Evolutionary conservation across 64 coral and sea anemone genomes (phyloP), one percentile per base, ranked within the genome.

Genomic region (Pachyseris speciosa): DNA sequence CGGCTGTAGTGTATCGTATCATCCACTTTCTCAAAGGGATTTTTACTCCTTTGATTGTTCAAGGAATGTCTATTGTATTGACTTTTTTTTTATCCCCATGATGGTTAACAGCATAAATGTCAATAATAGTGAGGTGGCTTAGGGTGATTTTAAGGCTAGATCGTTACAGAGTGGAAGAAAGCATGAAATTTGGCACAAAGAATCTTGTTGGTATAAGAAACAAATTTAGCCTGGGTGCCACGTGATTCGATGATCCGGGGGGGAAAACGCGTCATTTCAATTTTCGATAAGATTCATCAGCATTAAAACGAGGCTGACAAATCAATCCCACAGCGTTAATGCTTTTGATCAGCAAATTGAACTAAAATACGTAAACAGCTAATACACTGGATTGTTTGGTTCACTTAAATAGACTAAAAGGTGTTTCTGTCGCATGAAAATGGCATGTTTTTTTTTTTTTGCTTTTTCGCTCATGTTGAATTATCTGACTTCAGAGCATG

Each of bases 141-240:
- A 78, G 50, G 40, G 45, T 69, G 27, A 69, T 32, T 32, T 69
- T 69, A 10, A 32, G 66, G 66, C 66, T 9, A 10, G 66, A 69
- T 69, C n/a, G 20, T 69, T 69, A 69, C 66, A 51, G 45, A 78
- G 74, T 78, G 74, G 74, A 74, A 78, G 74, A 78, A 78, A 78
- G 74, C 74, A 78, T 43, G n/a, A 78, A 50, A 78, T 78, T 47
- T 50, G 74, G 74, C 74, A 78, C 74, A 78, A 49, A 50, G 43
- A 49, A 49, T 50, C 41, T 28, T 51, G 22, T 50, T 51, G 45
- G 15, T 75, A 37, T 75, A 75, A 43, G n/a, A 42, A 75, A 75
- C 17, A 10, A 75, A 43, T 75, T 75, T 32, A 78, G 39, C 43
- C 43, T 19, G 74, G 39, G 34, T 42, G 74, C 45, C 74, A 50